Evolutionary conservation across 2,113 vertebrate genomes (phyloP).

Genomic region (Ictalurus furcatus): DNA sequence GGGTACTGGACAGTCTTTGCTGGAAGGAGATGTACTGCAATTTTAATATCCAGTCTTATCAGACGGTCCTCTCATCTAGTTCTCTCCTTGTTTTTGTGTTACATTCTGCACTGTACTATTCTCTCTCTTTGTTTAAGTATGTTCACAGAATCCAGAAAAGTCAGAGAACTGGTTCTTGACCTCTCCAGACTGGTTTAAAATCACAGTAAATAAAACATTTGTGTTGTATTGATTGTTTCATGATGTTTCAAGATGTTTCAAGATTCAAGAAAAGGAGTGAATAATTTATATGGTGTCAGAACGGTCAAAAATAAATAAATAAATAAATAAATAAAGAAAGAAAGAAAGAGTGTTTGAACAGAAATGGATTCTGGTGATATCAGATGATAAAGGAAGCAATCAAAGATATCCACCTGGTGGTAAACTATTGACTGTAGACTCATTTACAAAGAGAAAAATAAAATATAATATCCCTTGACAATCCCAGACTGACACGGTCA

Average conservation of each 20-base stretch:
- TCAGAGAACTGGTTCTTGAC: not conserved
- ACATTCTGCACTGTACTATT: not conserved
- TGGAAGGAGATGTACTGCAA: slow-evolving; percentile 26
- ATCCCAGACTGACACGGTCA: not conserved
- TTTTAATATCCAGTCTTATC: not conserved
- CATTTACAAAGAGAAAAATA: not conserved
- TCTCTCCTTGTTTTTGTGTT: not conserved
- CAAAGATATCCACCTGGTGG: not conserved
- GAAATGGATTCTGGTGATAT: not conserved
- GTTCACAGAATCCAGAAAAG: not conserved
- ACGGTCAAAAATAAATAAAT: not conserved
- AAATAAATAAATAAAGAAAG: too few species aligned
- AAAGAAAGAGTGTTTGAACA: not conserved
- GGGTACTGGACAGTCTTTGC: not conserved
- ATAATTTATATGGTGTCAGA: not conserved
- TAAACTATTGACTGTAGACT: not conserved
- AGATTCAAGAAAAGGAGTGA: not conserved
- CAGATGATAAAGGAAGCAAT: not conserved
- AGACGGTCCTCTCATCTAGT: not conserved
- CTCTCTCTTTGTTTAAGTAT: not conserved
- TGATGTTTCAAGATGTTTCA: not conserved
- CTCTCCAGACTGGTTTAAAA: not conserved
- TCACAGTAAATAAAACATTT: not conserved
- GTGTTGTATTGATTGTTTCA: not conserved
- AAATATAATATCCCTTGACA: not conserved